A percentile compares a stretch with the other conserved stretches of the same genome.
Conservation (phyloP, 2,113 vertebrate genomes). For the Sceloporus undulatus region DNA sequence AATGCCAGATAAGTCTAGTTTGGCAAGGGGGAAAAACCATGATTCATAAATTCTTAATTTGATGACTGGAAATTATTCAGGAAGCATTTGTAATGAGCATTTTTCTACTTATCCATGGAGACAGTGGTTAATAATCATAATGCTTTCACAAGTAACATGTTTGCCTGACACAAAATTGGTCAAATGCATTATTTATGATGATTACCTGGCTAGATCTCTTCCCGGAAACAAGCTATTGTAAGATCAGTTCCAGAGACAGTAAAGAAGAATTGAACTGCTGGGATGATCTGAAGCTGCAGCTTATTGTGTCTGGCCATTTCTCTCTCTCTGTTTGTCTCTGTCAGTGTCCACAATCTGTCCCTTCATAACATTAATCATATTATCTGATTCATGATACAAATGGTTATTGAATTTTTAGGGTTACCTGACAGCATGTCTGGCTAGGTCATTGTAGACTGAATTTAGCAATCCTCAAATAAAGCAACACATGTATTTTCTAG, state of each 20-base stretch:
- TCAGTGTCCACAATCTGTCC: background rate
- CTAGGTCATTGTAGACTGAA: background rate
- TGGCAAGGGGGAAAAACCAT: background rate
- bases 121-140: slow-evolving; percentile 23
- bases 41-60: background rate
- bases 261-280: slow-evolving; percentile 14
- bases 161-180: slow-evolving; percentile 24
- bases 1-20: background rate
- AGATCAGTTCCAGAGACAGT: slow-evolving; percentile 4
- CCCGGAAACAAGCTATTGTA: slow-evolving; percentile 20
- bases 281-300: background rate
- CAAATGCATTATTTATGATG: slow-evolving; percentile 33
- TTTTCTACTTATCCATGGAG: background rate
- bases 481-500: background rate
- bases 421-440: background rate
- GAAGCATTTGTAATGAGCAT: rapidly evolving
- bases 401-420: background rate
- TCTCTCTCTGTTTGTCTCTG: background rate
- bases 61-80: background rate
- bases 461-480: background rate
- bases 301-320: background rate
- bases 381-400: background rate
- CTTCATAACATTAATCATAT: background rate
- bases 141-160: slow-evolving; percentile 22
- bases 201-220: slow-evolving; percentile 23